A percentile compares a stretch with the other conserved stretches of the same genome.
phyloP scores from a whole-genome alignment of 2,113 vertebrate genomes.

The Vanacampus margaritifer region DNA sequence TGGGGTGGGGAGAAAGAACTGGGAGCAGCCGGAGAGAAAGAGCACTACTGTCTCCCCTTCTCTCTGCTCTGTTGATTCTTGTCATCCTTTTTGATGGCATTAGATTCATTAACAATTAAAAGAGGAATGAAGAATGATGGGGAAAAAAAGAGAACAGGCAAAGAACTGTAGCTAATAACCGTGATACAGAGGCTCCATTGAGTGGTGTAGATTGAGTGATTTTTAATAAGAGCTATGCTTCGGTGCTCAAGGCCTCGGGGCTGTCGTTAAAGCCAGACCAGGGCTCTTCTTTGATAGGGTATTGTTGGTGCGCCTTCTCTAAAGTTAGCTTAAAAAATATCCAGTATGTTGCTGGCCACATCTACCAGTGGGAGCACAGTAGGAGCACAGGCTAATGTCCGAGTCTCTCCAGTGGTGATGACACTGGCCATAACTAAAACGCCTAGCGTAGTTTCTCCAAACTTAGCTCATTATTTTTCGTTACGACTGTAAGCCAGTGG shows the following conservation, averaged over 20 bases:
- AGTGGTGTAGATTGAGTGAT: slow-evolving; percentile 72
- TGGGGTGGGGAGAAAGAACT: slow-evolving; percentile 39
- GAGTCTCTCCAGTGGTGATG: not conserved
- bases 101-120: slow-evolving; percentile 80
- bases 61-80: slow-evolving; percentile 75
- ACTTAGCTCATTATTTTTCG: slow-evolving; percentile 3
- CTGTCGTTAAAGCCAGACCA: slow-evolving; percentile 60
- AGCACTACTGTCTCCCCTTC: slow-evolving; percentile 61
- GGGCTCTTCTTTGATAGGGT: slow-evolving; percentile 64
- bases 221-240: slow-evolving; percentile 76
- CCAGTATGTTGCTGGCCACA: slow-evolving; percentile 30
- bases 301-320: slow-evolving; percentile 62
- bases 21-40: slow-evolving; percentile 52
- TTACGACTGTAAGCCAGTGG: not conserved
- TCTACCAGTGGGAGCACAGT: slow-evolving; percentile 33
- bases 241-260: slow-evolving; percentile 50
- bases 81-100: slow-evolving; percentile 76
- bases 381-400: slow-evolving; percentile 15
- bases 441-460: not conserved
- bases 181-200: slow-evolving; percentile 76
- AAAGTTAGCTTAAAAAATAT: slow-evolving; percentile 55
- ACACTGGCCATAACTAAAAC: slow-evolving; percentile 11
- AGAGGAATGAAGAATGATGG: slow-evolving; percentile 54
- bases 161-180: slow-evolving; percentile 66
- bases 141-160: slow-evolving; percentile 44